Conservation (phyloP, 2,113 vertebrate species). For the Ageneiosus marmoratus region DNA sequence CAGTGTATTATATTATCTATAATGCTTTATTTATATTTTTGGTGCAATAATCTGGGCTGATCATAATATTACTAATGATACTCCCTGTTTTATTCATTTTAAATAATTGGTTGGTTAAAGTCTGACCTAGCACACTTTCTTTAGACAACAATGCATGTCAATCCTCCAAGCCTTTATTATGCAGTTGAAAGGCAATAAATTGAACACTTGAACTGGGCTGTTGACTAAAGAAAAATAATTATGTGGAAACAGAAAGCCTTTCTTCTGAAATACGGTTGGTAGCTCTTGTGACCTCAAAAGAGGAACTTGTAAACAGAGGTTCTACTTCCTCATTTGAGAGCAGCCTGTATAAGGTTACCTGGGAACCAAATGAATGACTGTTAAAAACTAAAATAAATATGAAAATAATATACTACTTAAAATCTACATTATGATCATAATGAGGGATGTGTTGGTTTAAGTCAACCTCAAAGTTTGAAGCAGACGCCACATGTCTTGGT, state of each 20-base stretch:
- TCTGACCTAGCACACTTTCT: neutral
- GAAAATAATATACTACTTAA: neutral
- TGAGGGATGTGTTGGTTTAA: neutral
- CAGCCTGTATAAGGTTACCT: neutral
- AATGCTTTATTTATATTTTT: conserved; percentile 1
- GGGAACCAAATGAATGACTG: neutral
- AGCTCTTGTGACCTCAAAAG: conserved; percentile 30
- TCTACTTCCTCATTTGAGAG: conserved; percentile 50
- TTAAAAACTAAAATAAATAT: neutral
- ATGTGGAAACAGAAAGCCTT: conserved; percentile 26
- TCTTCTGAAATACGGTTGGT: conserved; percentile 18
- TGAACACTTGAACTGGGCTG: neutral
- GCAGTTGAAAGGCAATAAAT: neutral
- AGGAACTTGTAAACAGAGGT: conserved; percentile 42
- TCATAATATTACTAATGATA: neutral
- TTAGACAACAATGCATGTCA: neutral
- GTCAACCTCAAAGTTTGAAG: neutral
- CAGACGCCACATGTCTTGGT: conserved; percentile 18
- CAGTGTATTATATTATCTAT: neutral
- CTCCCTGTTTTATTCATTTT: neutral
- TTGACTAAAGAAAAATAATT: conserved; percentile 1
- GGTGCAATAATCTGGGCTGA: neutral
- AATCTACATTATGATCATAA: neutral
- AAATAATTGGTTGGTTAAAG: neutral
- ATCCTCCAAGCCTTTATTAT: conserved; percentile 2